Percentiles rank a stretch among this genome's conserved stretches.
Conservation (phyloP, 1,140 invertebrate species). For the Achatina immaculata region DNA sequence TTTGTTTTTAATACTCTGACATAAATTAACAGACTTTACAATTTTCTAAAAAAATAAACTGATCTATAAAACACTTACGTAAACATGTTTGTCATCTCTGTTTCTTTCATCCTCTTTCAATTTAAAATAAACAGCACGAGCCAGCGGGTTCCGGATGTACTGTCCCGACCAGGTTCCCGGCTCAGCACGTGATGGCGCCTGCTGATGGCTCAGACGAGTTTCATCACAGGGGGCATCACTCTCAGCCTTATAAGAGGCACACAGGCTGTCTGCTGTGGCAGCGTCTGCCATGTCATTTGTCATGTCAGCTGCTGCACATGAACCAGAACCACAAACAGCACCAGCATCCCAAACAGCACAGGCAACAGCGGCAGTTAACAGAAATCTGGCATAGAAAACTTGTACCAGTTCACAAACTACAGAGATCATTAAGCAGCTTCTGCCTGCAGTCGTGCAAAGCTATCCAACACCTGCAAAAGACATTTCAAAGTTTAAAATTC, state of each 20-base stretch:
- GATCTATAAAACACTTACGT: constrained; percentile 35
- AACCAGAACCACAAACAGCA: not conserved
- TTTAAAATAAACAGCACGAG: constrained; percentile 38
- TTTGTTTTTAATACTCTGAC: too few relatives aligned
- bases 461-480: too few relatives aligned
- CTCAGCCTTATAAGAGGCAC: not conserved
- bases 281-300: not conserved
- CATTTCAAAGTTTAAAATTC: too few relatives aligned
- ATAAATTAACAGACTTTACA: too few relatives aligned
- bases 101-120: constrained; percentile 39
- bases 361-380: not conserved
- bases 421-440: too few relatives aligned
- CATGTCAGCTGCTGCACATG: not conserved
- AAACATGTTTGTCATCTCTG: constrained; percentile 38
- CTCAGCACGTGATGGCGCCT: not conserved
- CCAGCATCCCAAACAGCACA: not conserved
- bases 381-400: too few relatives aligned
- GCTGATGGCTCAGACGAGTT: not conserved
- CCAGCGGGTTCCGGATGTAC: constrained; percentile 23
- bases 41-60: too few relatives aligned
- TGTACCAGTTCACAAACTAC: too few relatives aligned
- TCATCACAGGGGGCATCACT: not conserved
- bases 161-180: constrained; percentile 8
- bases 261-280: not conserved
- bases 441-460: too few relatives aligned